Percentiles rank a stretch among this genome's conserved stretches.
Evolutionary conservation across 2,888 invertebrate species (phyloP).

Genomic region (Spodoptera littoralis): DNA sequence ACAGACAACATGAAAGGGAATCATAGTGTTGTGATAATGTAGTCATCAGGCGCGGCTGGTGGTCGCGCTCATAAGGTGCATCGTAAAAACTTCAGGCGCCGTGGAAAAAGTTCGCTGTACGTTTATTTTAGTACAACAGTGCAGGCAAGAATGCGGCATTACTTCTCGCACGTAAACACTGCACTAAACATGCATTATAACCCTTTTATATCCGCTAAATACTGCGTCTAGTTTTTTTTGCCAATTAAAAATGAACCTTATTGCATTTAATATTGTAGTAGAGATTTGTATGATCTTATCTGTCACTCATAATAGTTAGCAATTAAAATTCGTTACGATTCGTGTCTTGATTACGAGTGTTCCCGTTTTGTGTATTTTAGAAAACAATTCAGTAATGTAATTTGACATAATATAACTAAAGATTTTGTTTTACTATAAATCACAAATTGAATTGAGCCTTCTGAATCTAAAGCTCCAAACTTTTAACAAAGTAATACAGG

Average conservation of each 20-base stretch:
- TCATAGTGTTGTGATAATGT: no score
- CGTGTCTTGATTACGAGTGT: conserved; percentile 31
- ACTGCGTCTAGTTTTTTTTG: conserved; percentile 27
- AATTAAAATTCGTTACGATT: conserved; percentile 40
- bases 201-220: conserved; percentile 36
- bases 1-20: no score
- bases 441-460: no score
- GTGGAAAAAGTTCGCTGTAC: conserved; percentile 1
- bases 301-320: conserved; percentile 20
- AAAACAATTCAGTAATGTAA: conserved; percentile 6
- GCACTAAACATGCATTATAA: conserved; percentile 47
- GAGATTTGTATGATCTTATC: not conserved
- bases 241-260: conserved; percentile 7
- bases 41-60: conserved; percentile 2
- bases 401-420: not conserved
- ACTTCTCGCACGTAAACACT: conserved; percentile 47
- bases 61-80: conserved; percentile 12
- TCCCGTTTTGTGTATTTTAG: conserved; percentile 43
- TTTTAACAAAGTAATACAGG: no score
- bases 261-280: accelerated
- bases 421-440: no score
- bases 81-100: conserved; percentile 10
- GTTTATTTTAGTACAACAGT: conserved; percentile 20
- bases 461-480: no score
- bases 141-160: conserved; percentile 38